Evolutionary conservation across 2,113 vertebrate genomes (phyloP), one percentile per base, ranked within the genome.

Genomic region (Centropus unirufus): DNA sequence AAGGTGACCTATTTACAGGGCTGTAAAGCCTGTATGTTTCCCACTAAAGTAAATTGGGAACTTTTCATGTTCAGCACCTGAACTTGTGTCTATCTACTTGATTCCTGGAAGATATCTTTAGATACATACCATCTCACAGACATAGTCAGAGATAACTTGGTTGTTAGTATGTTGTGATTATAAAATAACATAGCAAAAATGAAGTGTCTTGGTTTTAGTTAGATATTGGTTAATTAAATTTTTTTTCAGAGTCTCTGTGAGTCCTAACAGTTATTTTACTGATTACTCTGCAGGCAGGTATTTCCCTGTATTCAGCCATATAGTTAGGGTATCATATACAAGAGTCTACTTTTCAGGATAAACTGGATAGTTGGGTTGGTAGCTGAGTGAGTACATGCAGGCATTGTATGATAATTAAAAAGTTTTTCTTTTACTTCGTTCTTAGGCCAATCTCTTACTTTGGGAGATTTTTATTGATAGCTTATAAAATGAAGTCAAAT

Each of bases 91-190:
- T 23, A 39, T 62, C 24, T 84, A 12, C 32, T 79, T 73, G 22
- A 66, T 83, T 84, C 49, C 72, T 69, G 34, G 66, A 87, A 92
- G 36, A 14, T 36, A 19, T 14, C 27, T 84, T 89, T 21, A 58
- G 62, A 62, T n/a, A 75, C 0, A 0, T 51, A 51, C 8, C 0
- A 1, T 34, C 40, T 79, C 58, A 85, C 32, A 78, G 58, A 51
- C 1, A 44, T 6, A 55, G 17, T 11, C 30, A 77, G 51, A 74
- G 36, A 40, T 67, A 69, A 70, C 21, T 27, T 52, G 34, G 6
- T 39, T 80, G 15, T 46, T 80, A 55, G 19, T 70, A 40, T 46
- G 34, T 21, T 81, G 47, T 46, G 16, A 54, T 8, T 78, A 30
- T 39, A 84, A 92, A 95, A 70, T 66, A 68, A 80, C 86, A 19